Base-by-base conservation (phyloP, 2,888 invertebrate species). In the Standfussiana lucernea region DNA sequence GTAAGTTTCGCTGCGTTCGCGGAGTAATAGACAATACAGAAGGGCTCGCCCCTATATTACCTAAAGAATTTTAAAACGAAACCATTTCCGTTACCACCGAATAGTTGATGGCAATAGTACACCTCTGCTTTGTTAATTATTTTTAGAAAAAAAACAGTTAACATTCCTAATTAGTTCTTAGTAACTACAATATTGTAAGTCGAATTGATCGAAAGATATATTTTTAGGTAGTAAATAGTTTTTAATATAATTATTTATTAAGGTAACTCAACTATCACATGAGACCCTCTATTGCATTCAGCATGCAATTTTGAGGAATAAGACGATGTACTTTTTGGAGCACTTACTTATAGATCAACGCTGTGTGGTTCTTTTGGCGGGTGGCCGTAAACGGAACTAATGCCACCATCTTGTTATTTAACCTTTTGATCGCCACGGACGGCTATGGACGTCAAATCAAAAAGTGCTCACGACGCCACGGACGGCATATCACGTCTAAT, bases 41-140 rank as follows among this genome's bases (percentile, higher is more conserved):
- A 18, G 35, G 18, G 18, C 21, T 7, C 21, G 42, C 35, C 32
- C n/a, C 32, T 24, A 0, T 35, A 13, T n/a, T n/a, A n/a, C n/a
- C 28, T 8, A 24, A 11, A 1, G 35, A 3, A 6, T 72, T 45
- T 32, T 21, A 4, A 3, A 18, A 18, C 42, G 32, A 45, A n/a
- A n/a, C 7, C 10, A 42, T 15, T 37, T 28, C 6, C 15, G 28
- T 15, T 21, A 15, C 8, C 21, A 10, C 35, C n/a, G 3, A 35
- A 45, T 68, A 67, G 11, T 45, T 45, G 13, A 53, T n/a, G 18
- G 21, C 69, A 72, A 28, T 35, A 45, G 42, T 71, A 69, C 45
- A 69, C 5, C 69, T 72, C 70, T 69, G 69, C 35, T 35, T n/a
- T 42, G n/a, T 66, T 42, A 24, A 47, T 47, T 4, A 66, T 24